Base-by-base conservation (phyloP, 1,140 invertebrate genomes). In the Anoplophora glabripennis region DNA sequence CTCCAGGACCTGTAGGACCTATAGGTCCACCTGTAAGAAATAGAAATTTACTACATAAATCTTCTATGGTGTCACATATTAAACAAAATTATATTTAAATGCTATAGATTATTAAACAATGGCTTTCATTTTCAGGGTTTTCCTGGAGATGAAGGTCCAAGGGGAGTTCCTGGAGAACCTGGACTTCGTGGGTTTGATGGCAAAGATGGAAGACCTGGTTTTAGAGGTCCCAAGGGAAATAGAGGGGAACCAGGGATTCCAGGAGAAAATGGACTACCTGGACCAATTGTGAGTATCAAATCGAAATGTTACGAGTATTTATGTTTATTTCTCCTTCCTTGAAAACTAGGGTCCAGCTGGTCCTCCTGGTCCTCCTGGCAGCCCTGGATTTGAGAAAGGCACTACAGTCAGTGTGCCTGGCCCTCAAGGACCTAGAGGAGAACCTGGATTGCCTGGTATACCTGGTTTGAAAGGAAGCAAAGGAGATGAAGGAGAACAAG, bases 391-490 rank as follows among this genome's bases (percentile, higher is more conserved):
- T 15, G 63, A 53, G 11, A 44, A 62, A 11, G 59, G 57, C 38
- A 64, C 52, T 10, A 65, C 67, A 8, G 74, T 28, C 21, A 28
- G 71, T 35, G 59, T 64, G 7, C 59, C 67, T 14, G 77, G 75
- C 35, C 64, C 64, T 8, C 67, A 60, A 28, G 78, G 75, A 28
- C 65, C 67, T 12, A 15, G 68, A 53, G 72, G 81, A 62, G 48
- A 72, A 64, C 55, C 71, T 65, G 69, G 81, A 66, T 70, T 74
- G 49, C 75, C 68, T 7, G 77, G 81, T 64, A 45, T 69, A 21
- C 58, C 66, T 4, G 81, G 80, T 12, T 66, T 71, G 4, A 76
- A 79, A 15, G 83, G 82, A 15, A 53, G 53, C 7, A 73, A 73
- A 56, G 82, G 82, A 18, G 66, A 76, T 10, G 65, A 65, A 60